Conservation (phyloP, 1,140 invertebrate genomes). For the Chymomyza costata region DNA sequence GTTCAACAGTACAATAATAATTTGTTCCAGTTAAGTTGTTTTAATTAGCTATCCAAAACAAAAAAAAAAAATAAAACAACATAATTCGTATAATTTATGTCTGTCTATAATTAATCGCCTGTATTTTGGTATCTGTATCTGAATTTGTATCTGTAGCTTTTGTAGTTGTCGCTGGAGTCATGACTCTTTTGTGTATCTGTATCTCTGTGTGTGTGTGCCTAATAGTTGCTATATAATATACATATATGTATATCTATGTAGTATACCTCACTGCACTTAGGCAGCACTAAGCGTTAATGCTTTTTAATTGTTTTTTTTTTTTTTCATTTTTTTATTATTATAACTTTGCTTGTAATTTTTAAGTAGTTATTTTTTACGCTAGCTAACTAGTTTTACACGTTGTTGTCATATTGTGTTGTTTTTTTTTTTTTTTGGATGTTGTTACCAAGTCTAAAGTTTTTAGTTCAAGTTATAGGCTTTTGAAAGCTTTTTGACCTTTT, state of each 20-base stretch:
- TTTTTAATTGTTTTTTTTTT: constrained; percentile 49
- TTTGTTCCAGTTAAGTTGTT: constrained; percentile 24
- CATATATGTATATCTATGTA: constrained; percentile 10
- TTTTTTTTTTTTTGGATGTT: constrained; percentile 18
- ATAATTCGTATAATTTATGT: constrained; percentile 23
- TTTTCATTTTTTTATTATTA: constrained; percentile 18
- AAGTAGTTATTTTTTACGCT: constrained; percentile 34
- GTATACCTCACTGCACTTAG: constrained; percentile 57
- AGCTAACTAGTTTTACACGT: constrained; percentile 66
- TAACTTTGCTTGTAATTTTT: constrained; percentile 22
- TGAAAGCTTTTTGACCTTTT: constrained; percentile 58
- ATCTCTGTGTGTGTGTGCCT: constrained; percentile 3
- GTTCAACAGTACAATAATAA: background rate
- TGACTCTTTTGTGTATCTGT: constrained; percentile 8
- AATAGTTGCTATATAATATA: constrained; percentile 16
- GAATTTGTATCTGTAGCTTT: constrained; percentile 7
- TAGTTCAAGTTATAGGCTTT: constrained; percentile 68
- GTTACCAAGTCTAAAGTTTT: constrained; percentile 63
- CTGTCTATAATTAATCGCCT: no score
- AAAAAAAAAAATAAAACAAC: constrained; percentile 3
- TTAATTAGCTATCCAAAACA: constrained; percentile 18
- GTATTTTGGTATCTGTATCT: constrained; percentile 19
- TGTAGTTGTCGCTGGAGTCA: constrained; percentile 10
- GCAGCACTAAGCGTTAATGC: constrained; percentile 67
- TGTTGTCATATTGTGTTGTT: constrained; percentile 32